These are phyloP conservation scores for Druon quercuslanigerum DNA, from an alignment of 1,140 invertebrate genomes.

Conservation along the genomic window DNA sequence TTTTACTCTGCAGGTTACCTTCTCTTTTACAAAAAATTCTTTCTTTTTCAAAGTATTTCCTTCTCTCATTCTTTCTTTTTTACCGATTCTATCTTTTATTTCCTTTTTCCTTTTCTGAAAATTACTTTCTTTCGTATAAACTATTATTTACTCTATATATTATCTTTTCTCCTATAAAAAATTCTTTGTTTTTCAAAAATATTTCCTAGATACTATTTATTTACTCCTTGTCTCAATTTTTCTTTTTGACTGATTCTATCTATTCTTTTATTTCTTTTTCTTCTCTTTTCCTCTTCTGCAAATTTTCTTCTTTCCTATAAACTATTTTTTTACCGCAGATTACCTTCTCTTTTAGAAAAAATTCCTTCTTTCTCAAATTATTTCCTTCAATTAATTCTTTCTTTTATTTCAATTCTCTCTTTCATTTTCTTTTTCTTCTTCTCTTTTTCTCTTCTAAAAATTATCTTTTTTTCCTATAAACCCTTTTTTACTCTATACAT, in stretches of 20 bases:
- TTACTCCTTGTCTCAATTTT: not conserved
- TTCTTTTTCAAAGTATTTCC: not conserved
- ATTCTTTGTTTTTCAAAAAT: not conserved
- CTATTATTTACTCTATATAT: constrained; percentile 32
- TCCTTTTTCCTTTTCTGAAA: no score
- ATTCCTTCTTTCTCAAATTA: constrained; percentile 12
- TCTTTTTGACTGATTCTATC: constrained; percentile 23
- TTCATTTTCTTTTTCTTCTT: not conserved
- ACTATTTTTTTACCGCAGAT: constrained; percentile 8
- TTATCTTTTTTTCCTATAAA: constrained; percentile 23
- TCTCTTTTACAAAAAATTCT: constrained; percentile 19
- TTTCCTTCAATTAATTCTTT: not conserved
- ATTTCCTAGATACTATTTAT: no score
- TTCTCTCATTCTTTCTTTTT: not conserved
- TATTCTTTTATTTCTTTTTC: not conserved
- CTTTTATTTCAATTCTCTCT: constrained; percentile 29
- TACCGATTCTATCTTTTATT: constrained; percentile 30
- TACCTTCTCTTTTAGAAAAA: constrained; percentile 9
- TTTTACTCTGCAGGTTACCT: not conserved
- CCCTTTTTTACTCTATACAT: not conserved
- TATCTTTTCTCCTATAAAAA: constrained; percentile 14
- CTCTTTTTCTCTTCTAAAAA: constrained; percentile 31
- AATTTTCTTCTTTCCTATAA: constrained; percentile 30
- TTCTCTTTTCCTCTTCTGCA: constrained; percentile 32
- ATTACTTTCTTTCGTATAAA: no score